Conservation (phyloP, 2,888 invertebrate genomes). For the Ptilodon capucinus region DNA sequence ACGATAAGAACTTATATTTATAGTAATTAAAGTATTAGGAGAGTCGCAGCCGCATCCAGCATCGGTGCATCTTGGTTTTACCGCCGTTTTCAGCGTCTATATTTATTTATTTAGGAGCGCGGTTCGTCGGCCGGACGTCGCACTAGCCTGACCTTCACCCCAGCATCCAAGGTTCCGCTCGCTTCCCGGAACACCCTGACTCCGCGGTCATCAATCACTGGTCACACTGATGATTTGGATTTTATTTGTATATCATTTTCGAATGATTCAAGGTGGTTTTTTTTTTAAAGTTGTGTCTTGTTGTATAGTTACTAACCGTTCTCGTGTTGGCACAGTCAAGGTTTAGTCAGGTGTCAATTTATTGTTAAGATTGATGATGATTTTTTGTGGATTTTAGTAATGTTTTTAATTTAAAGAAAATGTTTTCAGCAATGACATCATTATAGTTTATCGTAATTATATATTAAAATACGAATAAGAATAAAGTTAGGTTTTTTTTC, state of each 20-base stretch:
- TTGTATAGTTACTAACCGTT: too few relatives aligned
- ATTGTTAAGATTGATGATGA: neutral
- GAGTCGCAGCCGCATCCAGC: constrained; percentile 38
- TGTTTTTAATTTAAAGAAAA: too few relatives aligned
- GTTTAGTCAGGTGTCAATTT: neutral
- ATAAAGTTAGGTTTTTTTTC: too few relatives aligned
- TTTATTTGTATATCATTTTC: constrained; percentile 6
- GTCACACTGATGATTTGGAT: constrained; percentile 28
- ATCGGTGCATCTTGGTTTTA: constrained; percentile 11
- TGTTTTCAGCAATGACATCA: too few relatives aligned
- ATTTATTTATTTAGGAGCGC: constrained; percentile 59
- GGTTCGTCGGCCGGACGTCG: constrained; percentile 66
- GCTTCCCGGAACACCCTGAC: constrained; percentile 34
- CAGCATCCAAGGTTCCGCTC: constrained; percentile 50
- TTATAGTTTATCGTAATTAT: too few relatives aligned
- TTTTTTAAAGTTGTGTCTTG: neutral
- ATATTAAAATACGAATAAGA: too few relatives aligned
- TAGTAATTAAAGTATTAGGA: too few relatives aligned
- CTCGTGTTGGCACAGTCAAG: neutral
- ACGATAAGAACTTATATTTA: too few relatives aligned
- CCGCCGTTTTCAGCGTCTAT: constrained; percentile 43
- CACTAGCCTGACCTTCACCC: constrained; percentile 63
- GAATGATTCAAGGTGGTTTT: neutral
- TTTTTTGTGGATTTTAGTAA: neutral
- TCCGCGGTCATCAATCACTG: constrained; percentile 36